Evolutionary conservation across 2,797 vertebrate genomes (phyloP), one percentile per base, ranked within the genome.

Genomic region (Microtus agrestis): DNA sequence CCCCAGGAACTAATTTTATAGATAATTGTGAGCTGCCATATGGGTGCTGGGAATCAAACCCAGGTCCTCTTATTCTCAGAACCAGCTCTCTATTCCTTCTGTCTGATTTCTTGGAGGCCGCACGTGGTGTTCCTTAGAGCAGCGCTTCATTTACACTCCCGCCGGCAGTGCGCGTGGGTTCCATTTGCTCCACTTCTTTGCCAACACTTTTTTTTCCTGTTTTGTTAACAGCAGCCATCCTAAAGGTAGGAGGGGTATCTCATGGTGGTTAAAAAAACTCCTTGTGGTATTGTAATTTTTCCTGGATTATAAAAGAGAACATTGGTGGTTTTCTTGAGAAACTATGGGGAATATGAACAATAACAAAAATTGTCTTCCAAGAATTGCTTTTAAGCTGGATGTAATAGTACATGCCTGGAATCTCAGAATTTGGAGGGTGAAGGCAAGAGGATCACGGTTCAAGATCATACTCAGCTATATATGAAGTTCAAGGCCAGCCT

Each of bases 321-420:
- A 61, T 4, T 15, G 15, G 5, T 91, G 40, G 27, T 84, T 91
- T 95, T 89, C 74, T 43, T 61, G 73, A 37, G 56, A n/a, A 87
- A 78, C 10, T 56, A 0, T 67, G 65, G 37, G 67, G 65, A 63
- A 51, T 37, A 59, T 59, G 48, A 73, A 29, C 34, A 56, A 27
- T 56, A 89, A 61, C 34, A 37, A 79, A 77, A 94, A 93, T 51
- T 6, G 31, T 65, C 37, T 96, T 56, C 54, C 93, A 37, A 67
- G 87, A 74, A 94, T 65, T 89, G 65, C 37, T 86, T 78, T 7
- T 78, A 46, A 37, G 21, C 8, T 63, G 56, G 11, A 4, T 27
- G 13, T 78, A 23, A 29, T 15, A 34, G 23, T 27, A 51, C 74
- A 48, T 63, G 40, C 43, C 77, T 71, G 1, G 40, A 73, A 29